Evolutionary conservation across 2,113 vertebrate genomes (phyloP), one percentile per base, ranked within the genome.

Genomic region (Microcebus lehilahytsara): DNA sequence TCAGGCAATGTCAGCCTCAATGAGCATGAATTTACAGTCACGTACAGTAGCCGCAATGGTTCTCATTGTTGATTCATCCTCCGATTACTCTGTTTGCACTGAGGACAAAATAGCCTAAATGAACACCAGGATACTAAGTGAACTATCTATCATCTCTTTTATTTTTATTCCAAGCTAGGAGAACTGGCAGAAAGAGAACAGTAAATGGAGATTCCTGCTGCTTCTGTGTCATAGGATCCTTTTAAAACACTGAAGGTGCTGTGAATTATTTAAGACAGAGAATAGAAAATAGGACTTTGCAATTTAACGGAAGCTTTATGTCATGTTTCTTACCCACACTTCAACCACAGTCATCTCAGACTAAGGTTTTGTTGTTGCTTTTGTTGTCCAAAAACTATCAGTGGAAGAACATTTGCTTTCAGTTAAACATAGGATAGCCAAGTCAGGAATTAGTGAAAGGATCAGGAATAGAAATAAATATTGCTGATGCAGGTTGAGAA

Each of bases 1-100:
- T 67, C 97, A 89, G 93, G 91, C 97, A 53, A 96, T 2, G 30
- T 96, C 97, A 9, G 30, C 30, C 56, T 72, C 81, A 96, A 93
- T 72, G 94, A 98, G 77, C 46, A 11, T n/a, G 93, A 93, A 97
- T 93, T 96, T 96, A 85, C 67, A 80, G 58, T 89, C 88, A 1
- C 1, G 34, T 90, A 74, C 96, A 97, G 74, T 27, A 56, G 80
- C 30, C 75, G 60, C 2, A 20, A 86, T 75, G 71, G 71, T 62
- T 95, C 81, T 96, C 95, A 0, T 85, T 98, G 96, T 97, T 93
- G 90, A 97, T 95, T 98, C 95, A 66, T 12, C 91, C 81, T 97
- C 93, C 85, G 95, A 14, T 97, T 92, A 95, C 85, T 96, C 58
- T 56, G 75, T 96, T 97, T 97, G 64, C 85, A 83, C 71, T 58